Evolutionary conservation across 2,888 invertebrate genomes (phyloP).

Genomic region (Tipula unca): DNA sequence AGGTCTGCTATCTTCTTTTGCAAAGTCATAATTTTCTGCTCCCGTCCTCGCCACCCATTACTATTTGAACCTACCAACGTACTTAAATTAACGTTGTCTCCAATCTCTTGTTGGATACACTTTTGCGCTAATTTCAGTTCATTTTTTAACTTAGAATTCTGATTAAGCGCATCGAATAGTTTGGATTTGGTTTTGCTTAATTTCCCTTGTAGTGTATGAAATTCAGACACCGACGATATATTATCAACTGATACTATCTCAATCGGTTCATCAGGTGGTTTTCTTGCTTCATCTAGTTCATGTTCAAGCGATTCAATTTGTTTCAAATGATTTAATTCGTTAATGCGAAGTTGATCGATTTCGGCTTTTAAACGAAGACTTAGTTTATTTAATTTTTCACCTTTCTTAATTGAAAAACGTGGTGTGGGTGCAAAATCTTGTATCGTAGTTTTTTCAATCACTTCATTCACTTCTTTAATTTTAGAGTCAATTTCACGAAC

Average conservation of each 20-base stretch:
- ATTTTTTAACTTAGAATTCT: slow-evolving; percentile 57
- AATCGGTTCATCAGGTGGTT: not conserved
- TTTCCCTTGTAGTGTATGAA: slow-evolving; percentile 42
- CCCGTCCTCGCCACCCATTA: slow-evolving; percentile 66
- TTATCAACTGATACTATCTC: not conserved
- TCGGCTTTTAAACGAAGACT: not conserved
- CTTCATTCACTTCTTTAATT: not conserved
- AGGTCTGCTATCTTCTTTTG: slow-evolving; percentile 60
- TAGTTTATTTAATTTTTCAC: not conserved
- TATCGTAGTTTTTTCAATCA: not conserved
- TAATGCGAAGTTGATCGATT: not conserved
- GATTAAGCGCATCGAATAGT: slow-evolving; percentile 60
- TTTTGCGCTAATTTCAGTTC: slow-evolving; percentile 65
- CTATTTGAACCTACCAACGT: slow-evolving; percentile 47
- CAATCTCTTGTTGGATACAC: slow-evolving; percentile 65
- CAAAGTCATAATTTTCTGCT: slow-evolving; percentile 62
- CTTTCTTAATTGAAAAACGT: not conserved
- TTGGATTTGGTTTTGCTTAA: slow-evolving; percentile 54
- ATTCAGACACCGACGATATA: slow-evolving; percentile 18
- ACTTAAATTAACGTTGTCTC: slow-evolving; percentile 59
- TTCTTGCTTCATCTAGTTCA: not conserved
- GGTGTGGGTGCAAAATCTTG: not conserved
- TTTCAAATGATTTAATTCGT: not conserved
- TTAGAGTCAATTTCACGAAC: not conserved
- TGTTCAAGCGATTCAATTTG: not conserved